Conservation (phyloP, 2,797 vertebrate genomes). For the Crocidura indochinensis region DNA sequence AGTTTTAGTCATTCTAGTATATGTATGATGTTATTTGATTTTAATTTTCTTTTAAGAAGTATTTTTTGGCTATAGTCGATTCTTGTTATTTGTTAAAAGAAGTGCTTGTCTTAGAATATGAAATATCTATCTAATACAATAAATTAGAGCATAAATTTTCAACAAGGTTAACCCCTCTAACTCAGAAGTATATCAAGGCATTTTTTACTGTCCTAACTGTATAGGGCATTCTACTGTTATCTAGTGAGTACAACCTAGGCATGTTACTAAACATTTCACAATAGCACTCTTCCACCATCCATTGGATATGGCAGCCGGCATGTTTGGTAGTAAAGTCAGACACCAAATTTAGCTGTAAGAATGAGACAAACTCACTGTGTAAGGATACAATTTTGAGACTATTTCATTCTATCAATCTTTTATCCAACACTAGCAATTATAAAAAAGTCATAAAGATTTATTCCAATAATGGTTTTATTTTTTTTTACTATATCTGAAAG, state of each 20-base stretch:
- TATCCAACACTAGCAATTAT: conserved; percentile 8
- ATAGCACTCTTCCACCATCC: background rate
- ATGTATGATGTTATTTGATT: conserved; percentile 1
- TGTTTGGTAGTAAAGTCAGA: conserved; percentile 24
- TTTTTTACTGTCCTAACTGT: conserved; percentile 38
- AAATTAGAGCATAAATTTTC: conserved; percentile 61
- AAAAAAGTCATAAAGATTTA: no score
- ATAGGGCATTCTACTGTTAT: conserved; percentile 8
- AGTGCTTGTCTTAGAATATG: conserved; percentile 47
- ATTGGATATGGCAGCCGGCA: background rate
- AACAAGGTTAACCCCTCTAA: background rate
- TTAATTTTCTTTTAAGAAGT: conserved; percentile 12
- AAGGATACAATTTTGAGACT: conserved; percentile 50
- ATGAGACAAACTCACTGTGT: conserved; percentile 35
- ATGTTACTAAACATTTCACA: conserved; percentile 44
- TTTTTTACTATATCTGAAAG: no score
- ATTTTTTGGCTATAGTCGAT: no score
- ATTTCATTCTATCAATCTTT: conserved; percentile 15
- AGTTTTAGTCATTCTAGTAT: conserved; percentile 30
- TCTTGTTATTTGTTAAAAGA: background rate
- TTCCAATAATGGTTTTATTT: conserved; percentile 19
- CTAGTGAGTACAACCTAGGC: background rate
- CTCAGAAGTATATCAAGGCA: background rate
- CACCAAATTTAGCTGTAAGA: conserved; percentile 22
- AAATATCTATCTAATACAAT: conserved; percentile 42